A percentile compares a stretch with the other conserved stretches of the same genome.
These are phyloP conservation scores for Heterochromis multidens DNA, from an alignment of 2,113 vertebrate species.

Conservation along the genomic window DNA sequence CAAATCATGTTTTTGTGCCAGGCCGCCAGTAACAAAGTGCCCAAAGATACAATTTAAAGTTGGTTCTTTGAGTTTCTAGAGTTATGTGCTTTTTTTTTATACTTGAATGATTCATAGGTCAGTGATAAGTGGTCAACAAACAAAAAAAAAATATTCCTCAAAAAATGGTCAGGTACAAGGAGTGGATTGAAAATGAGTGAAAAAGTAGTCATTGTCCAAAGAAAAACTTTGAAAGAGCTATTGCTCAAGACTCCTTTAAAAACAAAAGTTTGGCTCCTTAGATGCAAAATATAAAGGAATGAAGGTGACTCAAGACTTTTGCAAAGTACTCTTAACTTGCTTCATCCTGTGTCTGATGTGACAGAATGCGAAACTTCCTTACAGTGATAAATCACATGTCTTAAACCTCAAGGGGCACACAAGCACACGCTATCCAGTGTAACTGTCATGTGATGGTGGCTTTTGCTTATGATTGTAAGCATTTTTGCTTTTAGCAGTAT, in stretches of 20 bases:
- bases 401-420: not conserved
- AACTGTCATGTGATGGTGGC: constrained; percentile 10
- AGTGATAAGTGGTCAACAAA: not conserved
- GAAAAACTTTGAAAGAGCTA: not conserved
- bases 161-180: not conserved
- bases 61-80: too few relatives aligned
- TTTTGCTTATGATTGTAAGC: not conserved
- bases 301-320: not conserved
- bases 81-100: not conserved
- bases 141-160: not conserved
- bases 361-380: not conserved
- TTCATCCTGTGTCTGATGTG: not conserved
- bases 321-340: not conserved
- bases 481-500: not conserved
- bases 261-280: not conserved
- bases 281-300: not conserved
- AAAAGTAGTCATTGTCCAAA: not conserved
- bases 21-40: not conserved
- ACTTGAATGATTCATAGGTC: not conserved
- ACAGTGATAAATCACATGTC: constrained; percentile 2
- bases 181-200: not conserved
- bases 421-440: not conserved
- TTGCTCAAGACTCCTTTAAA: too few relatives aligned
- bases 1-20: not conserved
- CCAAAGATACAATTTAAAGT: too few relatives aligned